Evolutionary conservation across 2,113 vertebrate species (phyloP).

Genomic region (Dipodomys ordii): DNA sequence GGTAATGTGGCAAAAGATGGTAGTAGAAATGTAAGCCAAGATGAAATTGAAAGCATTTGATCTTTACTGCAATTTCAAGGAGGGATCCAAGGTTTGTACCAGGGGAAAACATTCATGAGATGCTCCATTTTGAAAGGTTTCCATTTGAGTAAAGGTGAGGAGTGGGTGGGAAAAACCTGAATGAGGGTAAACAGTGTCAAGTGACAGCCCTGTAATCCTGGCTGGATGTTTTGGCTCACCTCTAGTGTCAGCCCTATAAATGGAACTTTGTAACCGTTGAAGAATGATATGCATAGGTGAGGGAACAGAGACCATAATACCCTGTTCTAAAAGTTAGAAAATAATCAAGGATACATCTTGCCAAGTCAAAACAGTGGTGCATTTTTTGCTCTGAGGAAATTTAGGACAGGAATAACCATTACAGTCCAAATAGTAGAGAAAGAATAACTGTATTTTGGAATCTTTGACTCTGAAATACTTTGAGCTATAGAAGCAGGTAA

Average conservation of each 20-base stretch:
- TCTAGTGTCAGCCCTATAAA: background rate
- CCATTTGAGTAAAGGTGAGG: background rate
- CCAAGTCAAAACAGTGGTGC: background rate
- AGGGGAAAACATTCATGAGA: background rate
- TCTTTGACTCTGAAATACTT: background rate
- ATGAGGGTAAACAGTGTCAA: background rate
- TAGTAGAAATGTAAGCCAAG: background rate
- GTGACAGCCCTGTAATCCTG: background rate
- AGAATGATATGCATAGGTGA: background rate
- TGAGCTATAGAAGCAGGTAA: background rate
- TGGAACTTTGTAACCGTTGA: too few relatives aligned
- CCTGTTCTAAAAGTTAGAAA: background rate
- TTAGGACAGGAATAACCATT: background rate
- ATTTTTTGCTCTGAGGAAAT: background rate
- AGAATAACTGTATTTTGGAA: conserved; percentile 12
- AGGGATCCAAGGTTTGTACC: background rate
- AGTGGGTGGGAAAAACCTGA: background rate
- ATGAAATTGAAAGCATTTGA: background rate
- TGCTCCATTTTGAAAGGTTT: background rate
- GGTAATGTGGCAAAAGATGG: background rate
- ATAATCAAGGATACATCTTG: background rate
- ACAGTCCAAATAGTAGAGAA: background rate
- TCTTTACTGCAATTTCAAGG: background rate
- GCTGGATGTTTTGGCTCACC: background rate
- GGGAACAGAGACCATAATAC: background rate